A percentile compares a stretch with the other conserved stretches of the same genome.
phyloP scores from a whole-genome alignment of 2,888 invertebrate species.

The Eremobia ochroleuca region DNA sequence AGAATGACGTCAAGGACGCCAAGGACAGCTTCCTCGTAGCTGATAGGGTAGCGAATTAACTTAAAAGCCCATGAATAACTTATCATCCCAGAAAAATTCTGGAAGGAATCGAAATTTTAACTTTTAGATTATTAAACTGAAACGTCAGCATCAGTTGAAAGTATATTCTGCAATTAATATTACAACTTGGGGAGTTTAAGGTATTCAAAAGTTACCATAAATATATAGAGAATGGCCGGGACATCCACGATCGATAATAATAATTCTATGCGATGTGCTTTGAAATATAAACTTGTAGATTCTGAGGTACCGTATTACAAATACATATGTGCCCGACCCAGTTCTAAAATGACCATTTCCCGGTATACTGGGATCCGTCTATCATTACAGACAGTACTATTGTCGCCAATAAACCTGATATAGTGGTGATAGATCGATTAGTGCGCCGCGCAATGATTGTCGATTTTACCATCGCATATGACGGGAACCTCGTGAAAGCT shows the following conservation, averaged over 20 bases:
- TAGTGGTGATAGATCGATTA: background rate
- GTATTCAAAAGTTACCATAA: background rate
- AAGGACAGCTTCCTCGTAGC: slow-evolving; percentile 16
- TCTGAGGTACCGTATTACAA: background rate
- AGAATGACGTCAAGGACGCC: background rate
- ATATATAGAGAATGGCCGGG: background rate
- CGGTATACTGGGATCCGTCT: background rate
- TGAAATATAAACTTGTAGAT: background rate
- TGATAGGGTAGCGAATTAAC: slow-evolving; percentile 43
- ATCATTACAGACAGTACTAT: background rate
- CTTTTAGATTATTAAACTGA: slow-evolving; percentile 34
- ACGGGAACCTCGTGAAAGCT: too few relatives aligned
- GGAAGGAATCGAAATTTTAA: slow-evolving; percentile 29
- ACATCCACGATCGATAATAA: too few relatives aligned
- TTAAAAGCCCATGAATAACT: slow-evolving; percentile 57
- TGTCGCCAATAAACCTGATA: background rate
- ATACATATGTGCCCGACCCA: background rate
- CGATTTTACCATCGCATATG: too few relatives aligned
- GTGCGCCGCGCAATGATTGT: too few relatives aligned
- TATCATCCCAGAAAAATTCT: slow-evolving; percentile 33
- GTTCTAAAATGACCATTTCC: background rate
- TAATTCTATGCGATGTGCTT: too few relatives aligned
- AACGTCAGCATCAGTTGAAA: background rate
- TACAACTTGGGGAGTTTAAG: background rate
- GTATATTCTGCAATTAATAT: background rate